phyloP scores from a whole-genome alignment of 2,888 invertebrate genomes.

The Hanleya hanleyi region DNA sequence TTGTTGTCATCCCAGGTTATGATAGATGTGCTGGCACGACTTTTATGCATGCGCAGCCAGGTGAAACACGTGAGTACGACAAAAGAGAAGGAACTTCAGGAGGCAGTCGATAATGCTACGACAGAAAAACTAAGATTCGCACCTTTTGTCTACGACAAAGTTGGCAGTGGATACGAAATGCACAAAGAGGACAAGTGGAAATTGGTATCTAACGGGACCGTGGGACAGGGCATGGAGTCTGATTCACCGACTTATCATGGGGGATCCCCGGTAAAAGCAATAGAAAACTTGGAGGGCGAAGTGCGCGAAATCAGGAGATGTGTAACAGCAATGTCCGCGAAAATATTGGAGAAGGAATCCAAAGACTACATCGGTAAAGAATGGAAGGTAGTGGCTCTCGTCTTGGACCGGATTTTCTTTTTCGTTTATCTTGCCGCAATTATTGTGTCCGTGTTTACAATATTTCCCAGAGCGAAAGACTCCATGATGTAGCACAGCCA shows the following conservation, averaged over 20 bases:
- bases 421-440: conserved; percentile 66
- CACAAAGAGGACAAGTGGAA: conserved; percentile 31
- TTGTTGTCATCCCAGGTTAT: too few relatives aligned
- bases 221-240: neutral
- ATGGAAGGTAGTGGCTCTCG: conserved; percentile 71
- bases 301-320: conserved; percentile 64
- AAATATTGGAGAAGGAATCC: conserved; percentile 56
- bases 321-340: conserved; percentile 55
- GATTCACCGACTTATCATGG: too few relatives aligned
- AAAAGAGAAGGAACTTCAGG: neutral
- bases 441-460: conserved; percentile 63
- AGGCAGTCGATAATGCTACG: neutral
- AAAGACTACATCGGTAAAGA: conserved; percentile 63
- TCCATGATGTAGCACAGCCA: neutral
- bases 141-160: conserved; percentile 1
- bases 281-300: conserved; percentile 53
- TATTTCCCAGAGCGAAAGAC: conserved; percentile 50
- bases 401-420: conserved; percentile 71
- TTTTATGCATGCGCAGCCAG: conserved; percentile 35
- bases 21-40: conserved; percentile 39
- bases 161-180: neutral
- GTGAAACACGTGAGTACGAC: neutral
- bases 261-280: neutral
- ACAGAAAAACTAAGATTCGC: neutral
- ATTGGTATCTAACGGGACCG: neutral